Base-by-base conservation (phyloP, 2,113 vertebrate species). In the Megalops atlanticus region DNA sequence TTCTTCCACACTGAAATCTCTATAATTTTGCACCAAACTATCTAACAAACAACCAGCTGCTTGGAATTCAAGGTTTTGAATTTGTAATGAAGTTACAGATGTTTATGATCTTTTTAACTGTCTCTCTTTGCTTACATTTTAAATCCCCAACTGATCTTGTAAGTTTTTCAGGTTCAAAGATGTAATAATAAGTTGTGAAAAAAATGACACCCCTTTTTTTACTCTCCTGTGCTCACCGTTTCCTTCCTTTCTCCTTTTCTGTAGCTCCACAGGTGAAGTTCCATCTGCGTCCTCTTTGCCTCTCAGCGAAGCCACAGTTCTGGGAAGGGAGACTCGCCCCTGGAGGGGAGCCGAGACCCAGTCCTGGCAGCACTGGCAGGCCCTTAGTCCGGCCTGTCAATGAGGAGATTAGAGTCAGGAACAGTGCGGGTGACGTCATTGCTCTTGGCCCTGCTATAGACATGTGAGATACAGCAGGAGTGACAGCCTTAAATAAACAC, bases 361-460 rank as follows among this genome's bases (percentile, higher is more conserved):
- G 8, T 75, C 80, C 83, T 82, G 33, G 41, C 8, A 86, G 82
- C 75, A 87, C 77, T 73, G 84, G 80, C 75, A 33, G 54, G 68
- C 43, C 81, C 79, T 68, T 40, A 77, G 79, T 69, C 82, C 41
- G 84, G 68, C 39, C 84, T 83, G 85, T 87, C 87, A 83, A 1
- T 80, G 77, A 88, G 86, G 87, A 85, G 85, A 82, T 87, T 87
- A 82, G 36, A 80, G 78, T 75, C 82, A 38, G 83, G 84, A 82
- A 82, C 87, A 76, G 87, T 85, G 83, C 79, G 83, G 70, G 82
- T 89, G 84, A 89, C 85, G 83, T 87, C 86, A 90, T 87, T 80
- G 45, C 18, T 40, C 76, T 82, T 80, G 80, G 52, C 78, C 82
- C 58, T 73, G 78, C 79, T 77, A 70, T 78, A 81, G 88, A 87